These are phyloP conservation scores for Lagodon rhomboides DNA, from an alignment of 2,797 vertebrate genomes.

Conservation along the genomic window DNA sequence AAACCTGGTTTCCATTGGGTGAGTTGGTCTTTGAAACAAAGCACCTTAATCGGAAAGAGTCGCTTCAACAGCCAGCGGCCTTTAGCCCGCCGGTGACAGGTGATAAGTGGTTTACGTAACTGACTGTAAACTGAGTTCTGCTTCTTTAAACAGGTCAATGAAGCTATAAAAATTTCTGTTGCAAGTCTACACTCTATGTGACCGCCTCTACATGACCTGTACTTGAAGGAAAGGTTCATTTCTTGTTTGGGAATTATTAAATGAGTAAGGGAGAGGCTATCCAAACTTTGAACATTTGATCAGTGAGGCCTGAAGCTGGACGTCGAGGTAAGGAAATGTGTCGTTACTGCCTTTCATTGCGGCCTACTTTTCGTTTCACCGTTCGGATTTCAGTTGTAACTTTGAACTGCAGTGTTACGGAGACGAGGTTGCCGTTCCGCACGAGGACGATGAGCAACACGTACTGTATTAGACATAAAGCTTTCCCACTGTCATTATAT, in stretches of 20 bases:
- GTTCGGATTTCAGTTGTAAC: neutral
- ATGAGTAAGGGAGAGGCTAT: neutral
- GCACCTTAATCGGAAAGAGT: conserved; percentile 13
- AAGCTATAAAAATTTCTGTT: conserved; percentile 54
- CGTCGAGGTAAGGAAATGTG: neutral
- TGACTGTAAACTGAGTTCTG: conserved; percentile 27
- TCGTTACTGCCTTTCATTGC: neutral
- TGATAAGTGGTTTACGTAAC: conserved; percentile 36
- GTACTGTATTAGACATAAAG: rapidly evolving
- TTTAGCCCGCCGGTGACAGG: neutral
- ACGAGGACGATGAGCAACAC: neutral
- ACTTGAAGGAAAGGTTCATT: conserved; percentile 46
- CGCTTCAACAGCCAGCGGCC: neutral
- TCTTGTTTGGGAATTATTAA: neutral
- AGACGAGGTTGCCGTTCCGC: neutral
- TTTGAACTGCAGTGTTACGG: neutral
- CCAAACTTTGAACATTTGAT: neutral
- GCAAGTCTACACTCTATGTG: conserved; percentile 17
- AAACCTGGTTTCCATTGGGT: too few species aligned
- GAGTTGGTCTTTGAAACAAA: neutral
- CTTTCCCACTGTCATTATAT: conserved; percentile 4
- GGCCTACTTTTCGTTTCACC: neutral
- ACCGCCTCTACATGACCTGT: conserved; percentile 10
- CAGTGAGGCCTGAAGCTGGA: neutral
- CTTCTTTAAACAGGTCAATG: conserved; percentile 51